Percentiles rank a stretch among this genome's conserved stretches.
phyloP scores from a whole-genome alignment of 2,113 vertebrate genomes.

The Cinclus cinclus region DNA sequence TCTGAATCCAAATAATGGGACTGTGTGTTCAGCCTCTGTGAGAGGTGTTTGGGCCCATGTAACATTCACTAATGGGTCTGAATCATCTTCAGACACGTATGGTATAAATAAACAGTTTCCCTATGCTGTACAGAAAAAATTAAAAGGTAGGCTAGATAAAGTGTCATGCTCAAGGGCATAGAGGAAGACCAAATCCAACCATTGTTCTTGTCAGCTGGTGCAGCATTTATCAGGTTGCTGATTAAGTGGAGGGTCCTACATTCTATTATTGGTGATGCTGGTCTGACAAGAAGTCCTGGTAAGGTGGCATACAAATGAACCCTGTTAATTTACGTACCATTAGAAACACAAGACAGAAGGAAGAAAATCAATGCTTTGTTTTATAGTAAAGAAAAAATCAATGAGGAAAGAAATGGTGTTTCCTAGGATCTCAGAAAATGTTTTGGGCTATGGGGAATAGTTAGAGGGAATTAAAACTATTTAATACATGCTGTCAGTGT shows the following conservation, averaged over 20 bases:
- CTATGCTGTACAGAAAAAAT: background rate
- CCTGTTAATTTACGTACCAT: constrained; percentile 39
- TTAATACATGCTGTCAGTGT: constrained; percentile 22
- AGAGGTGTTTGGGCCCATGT: background rate
- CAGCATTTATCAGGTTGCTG: constrained; percentile 29
- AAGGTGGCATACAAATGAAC: constrained; percentile 58
- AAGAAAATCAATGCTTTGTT: constrained; percentile 62
- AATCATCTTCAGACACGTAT: background rate
- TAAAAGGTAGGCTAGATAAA: background rate
- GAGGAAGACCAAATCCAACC: background rate
- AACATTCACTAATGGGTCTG: background rate
- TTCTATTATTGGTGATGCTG: constrained; percentile 14
- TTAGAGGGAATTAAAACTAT: constrained; percentile 53
- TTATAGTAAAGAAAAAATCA: constrained; percentile 64
- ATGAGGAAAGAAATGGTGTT: constrained; percentile 51
- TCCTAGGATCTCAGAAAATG: constrained; percentile 34
- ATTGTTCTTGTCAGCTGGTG: background rate
- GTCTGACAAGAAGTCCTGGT: constrained; percentile 40
- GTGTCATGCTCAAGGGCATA: background rate
- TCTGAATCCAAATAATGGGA: background rate
- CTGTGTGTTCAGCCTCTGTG: background rate
- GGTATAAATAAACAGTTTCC: background rate
- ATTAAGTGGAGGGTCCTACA: constrained; percentile 11
- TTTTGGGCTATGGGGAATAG: constrained; percentile 1
- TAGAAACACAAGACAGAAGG: constrained; percentile 46